Evolutionary conservation across 2,888 invertebrate genomes (phyloP).

Genomic region (Pediacus dermestoides): DNA sequence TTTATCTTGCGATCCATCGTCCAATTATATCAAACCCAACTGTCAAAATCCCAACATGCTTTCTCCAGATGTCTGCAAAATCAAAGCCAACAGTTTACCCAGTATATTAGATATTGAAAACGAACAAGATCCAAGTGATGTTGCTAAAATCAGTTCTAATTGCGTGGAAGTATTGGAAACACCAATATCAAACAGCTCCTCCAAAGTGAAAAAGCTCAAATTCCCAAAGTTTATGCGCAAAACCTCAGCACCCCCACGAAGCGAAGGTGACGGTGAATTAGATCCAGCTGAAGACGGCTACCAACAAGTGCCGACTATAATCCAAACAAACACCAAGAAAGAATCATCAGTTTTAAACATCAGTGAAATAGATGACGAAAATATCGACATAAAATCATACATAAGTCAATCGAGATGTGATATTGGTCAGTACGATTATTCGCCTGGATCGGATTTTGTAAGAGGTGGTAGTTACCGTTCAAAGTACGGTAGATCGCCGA

Average conservation of each 20-base stretch:
- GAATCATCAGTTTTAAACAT: slow-evolving; percentile 11
- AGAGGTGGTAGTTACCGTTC: slow-evolving; percentile 69
- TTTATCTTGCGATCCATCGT: slow-evolving; percentile 45
- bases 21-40: slow-evolving; percentile 33
- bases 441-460: slow-evolving; percentile 52
- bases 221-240: slow-evolving; percentile 66
- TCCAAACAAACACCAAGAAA: slow-evolving; percentile 33
- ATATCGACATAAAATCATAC: slow-evolving; percentile 67
- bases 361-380: slow-evolving; percentile 32
- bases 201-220: slow-evolving; percentile 64
- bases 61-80: slow-evolving; percentile 59
- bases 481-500: slow-evolving; percentile 59
- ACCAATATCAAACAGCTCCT: slow-evolving; percentile 57
- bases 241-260: slow-evolving; percentile 38
- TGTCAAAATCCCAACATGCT: slow-evolving; percentile 54
- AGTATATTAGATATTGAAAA: slow-evolving; percentile 74
- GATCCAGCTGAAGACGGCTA: slow-evolving; percentile 35
- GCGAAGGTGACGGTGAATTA: slow-evolving; percentile 37
- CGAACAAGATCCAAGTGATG: slow-evolving; percentile 54
- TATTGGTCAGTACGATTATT: slow-evolving; percentile 52
- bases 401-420: slow-evolving; percentile 72
- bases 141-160: slow-evolving; percentile 38
- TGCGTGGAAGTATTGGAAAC: slow-evolving; percentile 58
- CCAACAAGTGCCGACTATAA: slow-evolving; percentile 56
- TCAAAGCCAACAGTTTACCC: slow-evolving; percentile 75